Evolutionary conservation across 2,113 vertebrate species (phyloP).

Genomic region (Dipodomys ordii): DNA sequence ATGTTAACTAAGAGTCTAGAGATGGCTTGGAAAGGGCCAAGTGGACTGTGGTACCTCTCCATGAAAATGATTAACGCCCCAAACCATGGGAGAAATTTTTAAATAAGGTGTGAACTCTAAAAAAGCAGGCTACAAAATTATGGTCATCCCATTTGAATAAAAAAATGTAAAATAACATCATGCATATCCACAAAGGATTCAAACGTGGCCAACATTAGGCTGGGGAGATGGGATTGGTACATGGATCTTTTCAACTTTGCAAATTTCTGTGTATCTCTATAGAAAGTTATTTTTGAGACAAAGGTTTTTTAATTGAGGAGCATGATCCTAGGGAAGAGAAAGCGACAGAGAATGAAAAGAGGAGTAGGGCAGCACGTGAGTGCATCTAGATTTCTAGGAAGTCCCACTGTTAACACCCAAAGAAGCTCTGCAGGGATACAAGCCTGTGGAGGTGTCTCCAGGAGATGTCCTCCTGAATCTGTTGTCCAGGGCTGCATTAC

Average conservation of each 20-base stretch:
- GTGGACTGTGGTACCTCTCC: rapidly evolving
- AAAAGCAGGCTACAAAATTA: conserved; percentile 13
- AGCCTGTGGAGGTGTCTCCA: too few species aligned
- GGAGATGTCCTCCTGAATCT: rapidly evolving
- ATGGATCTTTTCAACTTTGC: not conserved
- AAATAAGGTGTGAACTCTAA: not conserved
- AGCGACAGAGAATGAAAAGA: too few species aligned
- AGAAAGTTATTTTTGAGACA: conserved; percentile 11
- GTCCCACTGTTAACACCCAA: not conserved
- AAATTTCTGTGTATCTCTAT: not conserved
- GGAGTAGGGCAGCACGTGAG: not conserved
- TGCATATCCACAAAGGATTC: rapidly evolving
- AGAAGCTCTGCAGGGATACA: not conserved
- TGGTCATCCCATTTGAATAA: not conserved
- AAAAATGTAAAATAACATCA: not conserved
- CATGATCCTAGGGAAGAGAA: too few species aligned
- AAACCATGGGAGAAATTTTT: not conserved
- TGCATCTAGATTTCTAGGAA: not conserved
- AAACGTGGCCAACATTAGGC: not conserved
- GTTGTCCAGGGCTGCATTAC: not conserved
- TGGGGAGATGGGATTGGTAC: not conserved
- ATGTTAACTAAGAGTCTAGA: not conserved
- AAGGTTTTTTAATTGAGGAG: not conserved
- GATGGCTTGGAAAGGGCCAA: not conserved
- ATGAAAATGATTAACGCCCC: not conserved